Evolutionary conservation across 2,113 vertebrate species (phyloP).

Genomic region (Rattus norvegicus): DNA sequence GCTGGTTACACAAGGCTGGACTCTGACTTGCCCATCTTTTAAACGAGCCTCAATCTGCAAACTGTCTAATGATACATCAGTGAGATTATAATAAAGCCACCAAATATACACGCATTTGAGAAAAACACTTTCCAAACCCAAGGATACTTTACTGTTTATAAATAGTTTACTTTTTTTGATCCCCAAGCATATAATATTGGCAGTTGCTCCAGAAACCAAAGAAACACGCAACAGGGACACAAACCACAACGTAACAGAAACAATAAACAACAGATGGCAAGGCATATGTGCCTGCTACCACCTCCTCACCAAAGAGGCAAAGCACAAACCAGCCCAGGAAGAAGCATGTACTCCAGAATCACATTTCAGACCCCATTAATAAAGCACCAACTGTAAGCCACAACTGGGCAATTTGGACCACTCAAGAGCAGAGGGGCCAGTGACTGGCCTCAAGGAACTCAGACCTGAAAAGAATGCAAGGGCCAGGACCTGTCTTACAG

Average conservation of each 20-base stretch:
- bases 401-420: not conserved
- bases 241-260: slow-evolving; percentile 87
- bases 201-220: slow-evolving; percentile 86
- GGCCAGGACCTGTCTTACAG: not conserved
- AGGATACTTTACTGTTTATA: slow-evolving; percentile 87
- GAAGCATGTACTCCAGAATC: not conserved
- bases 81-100: slow-evolving; percentile 84
- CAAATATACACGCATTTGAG: slow-evolving; percentile 82
- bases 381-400: not conserved
- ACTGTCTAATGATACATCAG: slow-evolving; percentile 75
- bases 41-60: slow-evolving; percentile 68
- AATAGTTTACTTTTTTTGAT: slow-evolving; percentile 89
- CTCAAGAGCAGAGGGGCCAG: not conserved
- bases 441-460: not conserved
- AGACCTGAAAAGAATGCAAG: not conserved
- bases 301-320: slow-evolving; percentile 64
- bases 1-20: slow-evolving; percentile 68
- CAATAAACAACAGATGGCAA: slow-evolving; percentile 87
- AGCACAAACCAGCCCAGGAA: not conserved
- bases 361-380: not conserved
- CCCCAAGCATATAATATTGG: slow-evolving; percentile 82
- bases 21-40: slow-evolving; percentile 44
- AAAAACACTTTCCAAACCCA: slow-evolving; percentile 84
- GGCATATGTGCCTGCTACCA: slow-evolving; percentile 66
- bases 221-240: slow-evolving; percentile 84